A percentile compares a stretch with the other conserved stretches of the same genome.
phyloP scores from a whole-genome alignment of 2,113 vertebrate genomes.

The Gallinago undulata region DNA sequence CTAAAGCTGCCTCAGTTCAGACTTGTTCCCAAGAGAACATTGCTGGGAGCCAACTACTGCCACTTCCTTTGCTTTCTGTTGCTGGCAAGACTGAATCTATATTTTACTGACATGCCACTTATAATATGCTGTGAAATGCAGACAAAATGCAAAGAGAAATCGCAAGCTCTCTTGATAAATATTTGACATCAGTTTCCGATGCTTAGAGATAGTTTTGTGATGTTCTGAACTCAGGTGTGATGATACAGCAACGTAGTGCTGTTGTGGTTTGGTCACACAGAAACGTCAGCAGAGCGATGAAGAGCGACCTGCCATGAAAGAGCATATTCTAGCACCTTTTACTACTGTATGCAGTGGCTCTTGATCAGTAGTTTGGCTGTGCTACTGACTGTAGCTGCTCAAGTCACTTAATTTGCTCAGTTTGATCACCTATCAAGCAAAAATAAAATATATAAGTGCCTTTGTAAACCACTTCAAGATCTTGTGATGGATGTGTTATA shows the following conservation, averaged over 20 bases:
- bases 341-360: not conserved
- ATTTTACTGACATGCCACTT: conserved; percentile 58
- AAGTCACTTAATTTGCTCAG: not conserved
- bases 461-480: not conserved
- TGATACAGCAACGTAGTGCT: not conserved
- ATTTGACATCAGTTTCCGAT: not conserved
- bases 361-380: not conserved
- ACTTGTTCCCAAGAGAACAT: conserved; percentile 57
- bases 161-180: conserved; percentile 3
- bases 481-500: not conserved
- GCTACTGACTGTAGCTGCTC: not conserved
- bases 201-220: not conserved
- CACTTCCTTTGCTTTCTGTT: not conserved
- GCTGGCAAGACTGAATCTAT: conserved; percentile 38
- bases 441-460: not conserved
- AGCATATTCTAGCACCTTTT: not conserved
- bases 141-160: conserved; percentile 26
- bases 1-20: conserved; percentile 50
- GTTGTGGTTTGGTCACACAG: not conserved
- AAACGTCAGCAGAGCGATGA: not conserved
- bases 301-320: not conserved
- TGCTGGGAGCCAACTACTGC: conserved; percentile 29
- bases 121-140: conserved; percentile 46
- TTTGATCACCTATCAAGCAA: not conserved
- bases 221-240: not conserved